Percentiles rank a stretch among this genome's conserved stretches.
Conservation (phyloP, 2,113 vertebrate genomes). For the Atherinomorus stipes region DNA sequence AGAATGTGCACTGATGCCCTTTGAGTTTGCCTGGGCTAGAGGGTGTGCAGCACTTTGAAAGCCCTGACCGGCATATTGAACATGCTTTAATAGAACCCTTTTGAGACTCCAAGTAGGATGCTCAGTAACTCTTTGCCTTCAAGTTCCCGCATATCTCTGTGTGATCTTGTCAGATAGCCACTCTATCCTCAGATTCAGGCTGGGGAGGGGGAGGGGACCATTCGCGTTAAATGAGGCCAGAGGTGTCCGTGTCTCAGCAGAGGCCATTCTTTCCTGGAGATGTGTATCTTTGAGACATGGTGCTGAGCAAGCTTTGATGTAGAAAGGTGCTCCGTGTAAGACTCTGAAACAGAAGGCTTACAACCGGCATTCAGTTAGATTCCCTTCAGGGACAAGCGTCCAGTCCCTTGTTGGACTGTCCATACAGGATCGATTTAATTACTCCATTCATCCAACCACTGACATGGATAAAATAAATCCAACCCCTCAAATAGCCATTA, state of each 20-base stretch:
- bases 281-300: constrained; percentile 77
- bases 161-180: constrained; percentile 82
- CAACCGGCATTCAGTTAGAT: constrained; percentile 62
- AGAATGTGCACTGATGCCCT: constrained; percentile 79
- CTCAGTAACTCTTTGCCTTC: constrained; percentile 80
- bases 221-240: constrained; percentile 80
- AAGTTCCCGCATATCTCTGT: constrained; percentile 79
- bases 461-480: constrained; percentile 41
- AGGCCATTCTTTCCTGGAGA: constrained; percentile 83
- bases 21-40: constrained; percentile 84
- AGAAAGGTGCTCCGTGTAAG: constrained; percentile 75
- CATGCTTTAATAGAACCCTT: constrained; percentile 82
- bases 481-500: constrained; percentile 52
- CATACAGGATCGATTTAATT: constrained; percentile 74
- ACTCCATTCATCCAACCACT: constrained; percentile 45
- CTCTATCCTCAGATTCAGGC: constrained; percentile 72
- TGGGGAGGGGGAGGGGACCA: constrained; percentile 65
- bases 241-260: constrained; percentile 80
- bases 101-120: constrained; percentile 83
- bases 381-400: constrained; percentile 70
- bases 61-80: constrained; percentile 84
- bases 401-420: constrained; percentile 62
- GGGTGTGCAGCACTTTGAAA: constrained; percentile 82
- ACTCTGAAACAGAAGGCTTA: constrained; percentile 74
- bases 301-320: constrained; percentile 80